Percentiles rank a stretch among this genome's conserved stretches.
phyloP scores from a whole-genome alignment of 2,888 invertebrate species.

The Auanema freiburgensis region DNA sequence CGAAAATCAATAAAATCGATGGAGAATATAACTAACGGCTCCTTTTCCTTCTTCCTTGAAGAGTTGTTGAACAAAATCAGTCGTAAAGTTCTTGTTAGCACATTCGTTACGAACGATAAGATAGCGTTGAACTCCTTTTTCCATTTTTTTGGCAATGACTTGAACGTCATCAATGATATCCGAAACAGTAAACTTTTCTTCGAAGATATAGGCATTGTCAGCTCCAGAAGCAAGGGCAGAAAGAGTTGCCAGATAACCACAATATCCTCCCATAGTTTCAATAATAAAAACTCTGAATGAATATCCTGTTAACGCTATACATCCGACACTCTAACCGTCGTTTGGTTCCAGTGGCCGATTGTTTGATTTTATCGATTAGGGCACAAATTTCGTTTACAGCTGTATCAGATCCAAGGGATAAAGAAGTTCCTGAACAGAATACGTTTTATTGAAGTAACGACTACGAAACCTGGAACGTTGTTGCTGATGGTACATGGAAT shows the following conservation, averaged over 20 bases:
- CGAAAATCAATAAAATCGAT: no score
- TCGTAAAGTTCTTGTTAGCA: constrained; percentile 91
- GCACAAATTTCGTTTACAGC: constrained; percentile 98
- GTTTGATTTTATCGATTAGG: constrained; percentile 80
- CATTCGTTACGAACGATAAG: constrained; percentile 79
- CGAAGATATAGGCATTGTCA: constrained; percentile 97
- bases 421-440: constrained; percentile 45
- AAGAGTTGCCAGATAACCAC: constrained; percentile 94
- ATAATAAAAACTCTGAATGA: constrained; percentile 56
- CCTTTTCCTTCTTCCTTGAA: constrained; percentile 87
- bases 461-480: constrained; percentile 89
- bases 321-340: constrained; percentile 71
- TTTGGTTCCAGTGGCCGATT: constrained; percentile 97
- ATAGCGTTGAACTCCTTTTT: constrained; percentile 63
- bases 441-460: constrained; percentile 1
- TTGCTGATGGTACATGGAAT: constrained; percentile 97
- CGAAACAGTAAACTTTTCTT: constrained; percentile 68
- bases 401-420: constrained; percentile 85
- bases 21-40: constrained; percentile 38
- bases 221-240: constrained; percentile 95
- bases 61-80: constrained; percentile 91
- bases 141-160: constrained; percentile 63
- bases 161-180: constrained; percentile 61
- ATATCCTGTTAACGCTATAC: not conserved
- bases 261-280: constrained; percentile 95